Evolutionary conservation across 2,113 vertebrate genomes (phyloP).

Genomic region (Pterocles gutturalis): DNA sequence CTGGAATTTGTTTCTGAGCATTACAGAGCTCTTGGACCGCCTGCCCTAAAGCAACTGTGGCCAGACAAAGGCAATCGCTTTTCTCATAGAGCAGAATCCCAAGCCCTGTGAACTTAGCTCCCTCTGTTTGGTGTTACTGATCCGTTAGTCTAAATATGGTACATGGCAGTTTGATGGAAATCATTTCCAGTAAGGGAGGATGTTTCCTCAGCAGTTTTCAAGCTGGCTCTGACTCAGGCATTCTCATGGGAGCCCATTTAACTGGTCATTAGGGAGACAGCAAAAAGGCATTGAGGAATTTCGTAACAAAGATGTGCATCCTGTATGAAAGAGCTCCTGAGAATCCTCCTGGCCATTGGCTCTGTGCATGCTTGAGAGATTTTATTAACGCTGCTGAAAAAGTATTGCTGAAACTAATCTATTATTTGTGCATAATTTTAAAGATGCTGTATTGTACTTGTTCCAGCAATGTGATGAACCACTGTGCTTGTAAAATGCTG

Average conservation of each 20-base stretch:
- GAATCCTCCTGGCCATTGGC: conserved; percentile 67
- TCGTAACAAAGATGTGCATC: conserved; percentile 73
- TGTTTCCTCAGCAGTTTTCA: conserved; percentile 84
- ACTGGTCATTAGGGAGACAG: conserved; percentile 84
- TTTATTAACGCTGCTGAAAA: conserved; percentile 66
- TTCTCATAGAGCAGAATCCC: conserved; percentile 63
- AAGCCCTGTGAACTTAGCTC: conserved; percentile 63
- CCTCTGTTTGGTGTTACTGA: conserved; percentile 68
- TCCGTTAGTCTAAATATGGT: conserved; percentile 78
- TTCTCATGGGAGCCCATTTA: conserved; percentile 79
- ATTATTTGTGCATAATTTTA: conserved; percentile 20
- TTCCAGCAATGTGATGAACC: conserved; percentile 41
- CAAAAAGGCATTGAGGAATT: conserved; percentile 83
- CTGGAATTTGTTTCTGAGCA: neutral
- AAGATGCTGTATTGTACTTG: conserved; percentile 20
- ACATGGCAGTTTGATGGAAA: conserved; percentile 76
- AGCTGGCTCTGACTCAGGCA: conserved; percentile 82
- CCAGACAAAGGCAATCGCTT: conserved; percentile 65
- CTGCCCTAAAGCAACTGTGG: conserved; percentile 51
- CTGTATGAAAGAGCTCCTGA: conserved; percentile 72
- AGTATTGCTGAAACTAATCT: conserved; percentile 17
- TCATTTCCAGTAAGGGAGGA: conserved; percentile 88
- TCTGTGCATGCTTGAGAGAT: conserved; percentile 41
- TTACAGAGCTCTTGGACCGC: conserved; percentile 1
- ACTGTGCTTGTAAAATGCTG: neutral